These are phyloP conservation scores for Rhopalosiphum nymphaeae DNA, from an alignment of 2,888 invertebrate species.

Conservation along the genomic window DNA sequence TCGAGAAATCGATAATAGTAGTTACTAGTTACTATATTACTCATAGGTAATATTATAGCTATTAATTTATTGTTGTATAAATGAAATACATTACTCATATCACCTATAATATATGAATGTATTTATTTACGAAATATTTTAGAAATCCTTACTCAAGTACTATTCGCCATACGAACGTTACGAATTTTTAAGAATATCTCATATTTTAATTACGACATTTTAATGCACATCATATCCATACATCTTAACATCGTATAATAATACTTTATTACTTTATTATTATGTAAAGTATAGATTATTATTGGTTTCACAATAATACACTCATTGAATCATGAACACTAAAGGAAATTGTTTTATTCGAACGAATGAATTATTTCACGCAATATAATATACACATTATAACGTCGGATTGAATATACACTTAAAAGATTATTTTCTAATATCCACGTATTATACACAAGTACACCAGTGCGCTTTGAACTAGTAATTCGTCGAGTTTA, in stretches of 20 bases:
- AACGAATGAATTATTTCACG: neutral
- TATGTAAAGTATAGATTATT: neutral
- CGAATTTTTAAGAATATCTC: neutral
- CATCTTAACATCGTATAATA: neutral
- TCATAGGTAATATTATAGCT: neutral
- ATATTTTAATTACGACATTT: neutral
- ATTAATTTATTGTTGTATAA: neutral
- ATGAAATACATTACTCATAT: neutral
- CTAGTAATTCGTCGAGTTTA: neutral
- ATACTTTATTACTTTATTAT: neutral
- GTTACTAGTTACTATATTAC: neutral
- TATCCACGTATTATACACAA: neutral
- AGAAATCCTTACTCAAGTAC: neutral
- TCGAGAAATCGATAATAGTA: neutral
- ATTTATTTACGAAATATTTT: neutral
- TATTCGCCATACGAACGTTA: neutral
- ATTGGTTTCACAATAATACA: neutral
- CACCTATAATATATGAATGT: neutral
- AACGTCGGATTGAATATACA: neutral
- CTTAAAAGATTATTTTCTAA: neutral
- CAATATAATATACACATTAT: neutral
- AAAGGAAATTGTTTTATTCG: neutral
- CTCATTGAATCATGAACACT: neutral
- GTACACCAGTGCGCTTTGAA: neutral
- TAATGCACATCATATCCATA: neutral